Evolutionary conservation across 2,113 vertebrate genomes (phyloP).

Genomic region (Clarias batrachus): DNA sequence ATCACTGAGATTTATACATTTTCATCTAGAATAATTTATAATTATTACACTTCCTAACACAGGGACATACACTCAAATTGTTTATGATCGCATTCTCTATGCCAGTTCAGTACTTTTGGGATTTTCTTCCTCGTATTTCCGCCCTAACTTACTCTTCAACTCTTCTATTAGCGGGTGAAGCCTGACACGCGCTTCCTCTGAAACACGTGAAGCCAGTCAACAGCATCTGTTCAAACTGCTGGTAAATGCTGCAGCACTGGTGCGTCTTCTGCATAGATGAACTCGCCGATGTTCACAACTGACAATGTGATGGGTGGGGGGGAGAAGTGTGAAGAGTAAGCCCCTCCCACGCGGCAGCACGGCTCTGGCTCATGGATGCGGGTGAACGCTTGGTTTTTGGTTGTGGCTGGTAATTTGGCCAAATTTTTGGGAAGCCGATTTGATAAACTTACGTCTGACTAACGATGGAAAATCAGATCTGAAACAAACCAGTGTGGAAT

Average conservation of each 20-base stretch:
- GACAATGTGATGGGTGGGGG: neutral
- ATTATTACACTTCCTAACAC: neutral
- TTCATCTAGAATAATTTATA: neutral
- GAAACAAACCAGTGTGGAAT: neutral
- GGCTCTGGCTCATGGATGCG: neutral
- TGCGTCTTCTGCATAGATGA: neutral
- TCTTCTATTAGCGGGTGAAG: neutral
- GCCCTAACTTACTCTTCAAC: neutral
- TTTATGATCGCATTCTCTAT: neutral
- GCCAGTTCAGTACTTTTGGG: neutral
- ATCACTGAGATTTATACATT: neutral
- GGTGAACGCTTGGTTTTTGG: neutral
- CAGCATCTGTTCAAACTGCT: neutral
- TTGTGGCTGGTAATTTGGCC: neutral
- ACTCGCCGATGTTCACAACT: neutral
- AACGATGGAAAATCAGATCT: neutral
- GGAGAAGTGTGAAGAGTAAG: neutral
- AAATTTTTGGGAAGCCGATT: neutral
- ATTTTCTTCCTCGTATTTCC: neutral
- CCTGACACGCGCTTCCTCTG: neutral
- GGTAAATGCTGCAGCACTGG: no score
- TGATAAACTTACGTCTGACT: neutral
- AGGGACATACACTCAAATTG: neutral
- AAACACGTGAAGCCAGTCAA: neutral
- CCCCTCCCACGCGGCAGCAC: neutral